Conservation (phyloP, 2,888 invertebrate species). For the Agonum fuliginosum region DNA sequence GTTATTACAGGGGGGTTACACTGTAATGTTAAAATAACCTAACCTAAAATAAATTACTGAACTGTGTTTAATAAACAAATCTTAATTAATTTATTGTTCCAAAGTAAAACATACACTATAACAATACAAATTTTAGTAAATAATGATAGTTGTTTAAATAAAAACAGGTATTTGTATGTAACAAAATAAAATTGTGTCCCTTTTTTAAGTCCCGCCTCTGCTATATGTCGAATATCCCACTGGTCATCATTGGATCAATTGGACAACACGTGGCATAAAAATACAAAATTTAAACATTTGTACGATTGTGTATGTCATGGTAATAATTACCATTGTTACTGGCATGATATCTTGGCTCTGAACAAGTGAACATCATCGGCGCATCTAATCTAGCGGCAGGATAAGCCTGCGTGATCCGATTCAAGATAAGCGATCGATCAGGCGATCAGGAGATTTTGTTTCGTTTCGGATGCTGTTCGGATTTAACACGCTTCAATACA, state of each 20-base stretch:
- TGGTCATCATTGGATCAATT: conserved; percentile 35
- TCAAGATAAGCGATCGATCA: conserved; percentile 47
- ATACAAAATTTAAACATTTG: conserved; percentile 54
- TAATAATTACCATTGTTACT: conserved; percentile 60
- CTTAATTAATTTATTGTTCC: too few species aligned
- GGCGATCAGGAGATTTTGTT: too few species aligned
- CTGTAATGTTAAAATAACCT: too few species aligned
- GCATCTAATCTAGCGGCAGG: conserved; percentile 56
- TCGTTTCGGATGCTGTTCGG: conserved; percentile 57
- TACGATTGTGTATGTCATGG: conserved; percentile 60
- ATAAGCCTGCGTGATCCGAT: conserved; percentile 55
- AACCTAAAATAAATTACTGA: too few species aligned
- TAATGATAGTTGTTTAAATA: too few species aligned
- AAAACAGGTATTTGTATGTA: too few species aligned
- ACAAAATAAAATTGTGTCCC: too few species aligned
- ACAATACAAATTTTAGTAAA: too few species aligned
- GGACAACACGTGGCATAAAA: conserved; percentile 41
- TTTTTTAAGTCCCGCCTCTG: not conserved
- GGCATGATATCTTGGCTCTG: conserved; percentile 53
- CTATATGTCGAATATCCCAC: not conserved
- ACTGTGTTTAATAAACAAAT: too few species aligned
- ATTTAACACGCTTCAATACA: conserved; percentile 58
- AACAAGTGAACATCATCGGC: conserved; percentile 38
- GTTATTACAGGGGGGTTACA: too few species aligned
- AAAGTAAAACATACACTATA: too few species aligned